phyloP scores from a whole-genome alignment of 2,797 vertebrate species.

The Alcedo quadribrachys region DNA sequence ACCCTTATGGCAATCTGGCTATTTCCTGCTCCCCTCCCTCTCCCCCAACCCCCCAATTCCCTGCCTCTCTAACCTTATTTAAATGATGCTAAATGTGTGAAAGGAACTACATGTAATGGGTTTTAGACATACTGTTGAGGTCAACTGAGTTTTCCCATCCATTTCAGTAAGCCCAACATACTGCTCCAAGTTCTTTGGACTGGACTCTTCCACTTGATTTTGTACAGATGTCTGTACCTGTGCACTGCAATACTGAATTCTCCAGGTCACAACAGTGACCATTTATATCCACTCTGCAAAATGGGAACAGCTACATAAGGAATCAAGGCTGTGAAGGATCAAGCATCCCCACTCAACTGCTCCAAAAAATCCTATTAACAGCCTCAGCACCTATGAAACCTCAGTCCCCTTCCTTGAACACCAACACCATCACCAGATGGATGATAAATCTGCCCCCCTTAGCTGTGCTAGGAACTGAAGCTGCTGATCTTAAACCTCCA shows the following conservation, averaged over 20 bases:
- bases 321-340: background rate
- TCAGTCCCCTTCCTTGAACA: background rate
- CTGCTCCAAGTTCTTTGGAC: background rate
- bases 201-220: background rate
- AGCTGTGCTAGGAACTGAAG: background rate
- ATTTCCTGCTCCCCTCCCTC: too few relatives aligned
- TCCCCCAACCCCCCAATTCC: background rate
- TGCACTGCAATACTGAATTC: background rate
- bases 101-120: background rate
- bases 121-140: background rate
- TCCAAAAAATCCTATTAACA: background rate
- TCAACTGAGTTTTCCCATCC: background rate
- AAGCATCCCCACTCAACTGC: background rate
- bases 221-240: background rate
- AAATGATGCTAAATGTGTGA: background rate
- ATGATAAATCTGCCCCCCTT: background rate
- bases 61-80: background rate
- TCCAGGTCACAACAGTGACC: background rate
- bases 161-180: background rate
- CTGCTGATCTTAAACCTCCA: background rate
- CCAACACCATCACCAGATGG: background rate
- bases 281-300: background rate
- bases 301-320: background rate
- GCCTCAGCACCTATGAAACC: background rate
- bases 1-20: accelerated